Base-by-base conservation (phyloP, 1,140 invertebrate genomes). In the Andrena cerasifolii region DNA sequence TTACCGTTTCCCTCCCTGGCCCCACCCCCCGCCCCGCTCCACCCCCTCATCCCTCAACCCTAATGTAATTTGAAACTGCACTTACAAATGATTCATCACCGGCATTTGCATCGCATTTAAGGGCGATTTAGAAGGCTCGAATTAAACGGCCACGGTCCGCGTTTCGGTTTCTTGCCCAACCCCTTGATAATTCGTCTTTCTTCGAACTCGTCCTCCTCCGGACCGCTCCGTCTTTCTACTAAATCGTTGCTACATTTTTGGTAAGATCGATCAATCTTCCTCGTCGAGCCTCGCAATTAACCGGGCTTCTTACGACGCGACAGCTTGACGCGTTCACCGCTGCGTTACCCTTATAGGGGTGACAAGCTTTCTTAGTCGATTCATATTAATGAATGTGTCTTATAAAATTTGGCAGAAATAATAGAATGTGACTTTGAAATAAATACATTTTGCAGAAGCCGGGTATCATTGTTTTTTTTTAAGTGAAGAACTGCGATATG, bases 81-180 rank as follows among this genome's bases (percentile, higher is more conserved):
- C 73, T 68, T 76, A 47, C 73, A 21, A 76, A 76, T 76, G 73
- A 76, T 68, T 68, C 63, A 49, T 66, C 65, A 53, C n/a, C 8
- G 14, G 5, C 28, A 76, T 76, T 59, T 76, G 73, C 73, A 76
- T 76, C 63, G 73, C 31, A 53, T 76, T 76, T 76, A 58, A 76
- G 65, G 31, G 40, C 63, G 73, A 68, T 21, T 68, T 76, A 68
- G 65, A 68, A 10, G 43, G 65, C 3, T 14, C 18, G 26, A 63
- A 63, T 45, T 45, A 45, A 65, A 65, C 62, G 62, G 10, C 26
- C 14, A 3, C 43, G n/a, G 16, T 1, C 54, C 31, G 8, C 28
- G 28, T 68, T 58, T 68, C 40, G 43, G 26, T 65, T 65, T 65
- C 62, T 61, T 61, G 58, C 21, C n/a, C 36, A 21, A 26, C 3